phyloP scores from a whole-genome alignment of 1,140 invertebrate species.

The Vollenhovia emeryi region DNA sequence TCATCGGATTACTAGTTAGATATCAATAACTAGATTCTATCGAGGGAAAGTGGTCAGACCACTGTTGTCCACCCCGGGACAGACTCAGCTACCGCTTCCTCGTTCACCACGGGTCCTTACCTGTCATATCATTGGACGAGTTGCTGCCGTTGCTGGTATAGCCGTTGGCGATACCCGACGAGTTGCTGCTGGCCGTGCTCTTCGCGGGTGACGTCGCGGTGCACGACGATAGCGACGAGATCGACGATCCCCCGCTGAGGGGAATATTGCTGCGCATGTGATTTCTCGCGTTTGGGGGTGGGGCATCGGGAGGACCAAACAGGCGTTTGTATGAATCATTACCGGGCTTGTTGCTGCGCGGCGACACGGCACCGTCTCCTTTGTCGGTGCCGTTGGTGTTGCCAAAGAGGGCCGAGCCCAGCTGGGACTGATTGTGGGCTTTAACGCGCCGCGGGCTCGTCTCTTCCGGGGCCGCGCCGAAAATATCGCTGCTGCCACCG shows the following conservation, averaged over 20 bases:
- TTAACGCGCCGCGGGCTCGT: constrained; percentile 81
- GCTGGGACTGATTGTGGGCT: constrained; percentile 80
- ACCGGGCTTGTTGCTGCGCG: constrained; percentile 83
- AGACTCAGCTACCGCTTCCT: not conserved
- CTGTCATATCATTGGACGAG: constrained; percentile 80
- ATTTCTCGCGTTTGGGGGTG: constrained; percentile 83
- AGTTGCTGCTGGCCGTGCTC: constrained; percentile 80
- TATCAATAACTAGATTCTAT: not conserved
- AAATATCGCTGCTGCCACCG: constrained; percentile 88
- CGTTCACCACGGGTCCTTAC: constrained; percentile 70
- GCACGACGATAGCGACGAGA: constrained; percentile 56
- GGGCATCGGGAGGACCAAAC: constrained; percentile 85
- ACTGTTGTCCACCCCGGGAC: not conserved
- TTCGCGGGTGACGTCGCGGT: constrained; percentile 73
- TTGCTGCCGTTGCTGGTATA: constrained; percentile 73
- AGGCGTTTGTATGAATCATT: constrained; percentile 86
- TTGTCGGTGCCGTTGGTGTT: constrained; percentile 70
- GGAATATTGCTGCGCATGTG: constrained; percentile 83
- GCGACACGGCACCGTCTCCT: constrained; percentile 71
- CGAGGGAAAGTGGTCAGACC: not conserved
- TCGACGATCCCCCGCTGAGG: constrained; percentile 74
- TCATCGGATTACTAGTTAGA: not conserved
- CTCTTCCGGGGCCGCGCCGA: constrained; percentile 83
- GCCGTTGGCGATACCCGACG: constrained; percentile 77
- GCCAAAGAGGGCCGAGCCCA: constrained; percentile 82